Evolutionary conservation across 1,140 invertebrate genomes (phyloP), one percentile per base, ranked within the genome.

Genomic region (Drosophila jambulina): DNA sequence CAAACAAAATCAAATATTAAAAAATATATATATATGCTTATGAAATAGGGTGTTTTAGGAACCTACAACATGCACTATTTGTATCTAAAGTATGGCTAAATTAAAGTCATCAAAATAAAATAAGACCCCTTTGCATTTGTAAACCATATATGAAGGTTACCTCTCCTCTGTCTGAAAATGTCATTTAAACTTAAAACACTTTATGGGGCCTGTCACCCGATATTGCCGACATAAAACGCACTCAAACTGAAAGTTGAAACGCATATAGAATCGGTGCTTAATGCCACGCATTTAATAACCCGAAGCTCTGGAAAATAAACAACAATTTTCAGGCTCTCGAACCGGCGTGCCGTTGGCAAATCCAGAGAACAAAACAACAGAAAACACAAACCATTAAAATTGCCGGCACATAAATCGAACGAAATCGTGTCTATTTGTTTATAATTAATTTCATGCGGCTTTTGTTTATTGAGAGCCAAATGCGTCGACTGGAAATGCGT

Each of bases 391-490:
- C 75, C 51, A 87, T 87, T 76, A 67, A 74, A 57, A 76, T 61
- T 72, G 67, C 59, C 54, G 70, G 75, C 80, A 62, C 75, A 87
- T 82, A 83, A 87, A 83, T 87, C 23, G 53, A 59, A 48, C 59
- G 32, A 19, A 74, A 76, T 34, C 29, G 36, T 59, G 54, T 71
- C 80, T 71, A 71, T 82, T 88, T 87, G 83, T 87, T 88, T 87
- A 87, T 87, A 87, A 83, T 87, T 65, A 80, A 80, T 80, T 70
- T 75, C 64, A 68, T 87, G 71, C 45, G 79, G 57, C 67, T 71
- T 63, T 87, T 80, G 76, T 86, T 81, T 72, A 68, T 54, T 42
- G 45, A 40, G 38, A 38, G 38, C 25, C 19, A 81, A 72, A 81
- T 80, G 56, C 74, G 79, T 68, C 62, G 71, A 42, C 74, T 74